Percentiles rank a stretch among this genome's conserved stretches.
phyloP scores from a whole-genome alignment of 2,797 vertebrate species.

The Acanthornis magna region DNA sequence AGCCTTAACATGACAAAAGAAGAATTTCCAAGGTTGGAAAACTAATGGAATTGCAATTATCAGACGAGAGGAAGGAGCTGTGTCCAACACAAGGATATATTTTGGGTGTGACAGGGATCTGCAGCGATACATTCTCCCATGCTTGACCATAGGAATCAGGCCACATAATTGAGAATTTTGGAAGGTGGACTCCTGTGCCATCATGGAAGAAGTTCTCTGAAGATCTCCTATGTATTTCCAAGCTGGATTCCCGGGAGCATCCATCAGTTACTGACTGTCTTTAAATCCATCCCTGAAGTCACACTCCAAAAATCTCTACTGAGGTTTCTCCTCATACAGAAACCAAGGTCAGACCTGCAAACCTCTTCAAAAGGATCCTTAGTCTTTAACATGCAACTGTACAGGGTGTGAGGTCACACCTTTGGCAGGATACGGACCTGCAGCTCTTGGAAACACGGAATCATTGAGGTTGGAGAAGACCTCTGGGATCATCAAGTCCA shows the following conservation, averaged over 20 bases:
- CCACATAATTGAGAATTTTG: not conserved
- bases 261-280: not conserved
- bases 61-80: not conserved
- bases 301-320: not conserved
- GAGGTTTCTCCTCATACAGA: not conserved
- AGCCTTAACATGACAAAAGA: not conserved
- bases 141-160: not conserved
- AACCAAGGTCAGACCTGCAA: not conserved
- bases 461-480: not conserved
- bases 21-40: not conserved
- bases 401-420: accelerated
- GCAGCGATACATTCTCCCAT: accelerated
- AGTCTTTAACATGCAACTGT: not conserved
- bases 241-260: not conserved
- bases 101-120: not conserved
- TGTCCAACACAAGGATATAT: not conserved
- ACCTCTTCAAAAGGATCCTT: not conserved
- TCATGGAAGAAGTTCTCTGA: not conserved
- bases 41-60: not conserved
- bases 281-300: not conserved
- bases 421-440: accelerated
- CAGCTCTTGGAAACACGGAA: not conserved
- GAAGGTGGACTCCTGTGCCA: not conserved
- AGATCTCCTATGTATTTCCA: not conserved
- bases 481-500: not conserved